These are phyloP conservation scores for Andrena camellia DNA, from an alignment of 2,888 invertebrate genomes.

Conservation along the genomic window DNA sequence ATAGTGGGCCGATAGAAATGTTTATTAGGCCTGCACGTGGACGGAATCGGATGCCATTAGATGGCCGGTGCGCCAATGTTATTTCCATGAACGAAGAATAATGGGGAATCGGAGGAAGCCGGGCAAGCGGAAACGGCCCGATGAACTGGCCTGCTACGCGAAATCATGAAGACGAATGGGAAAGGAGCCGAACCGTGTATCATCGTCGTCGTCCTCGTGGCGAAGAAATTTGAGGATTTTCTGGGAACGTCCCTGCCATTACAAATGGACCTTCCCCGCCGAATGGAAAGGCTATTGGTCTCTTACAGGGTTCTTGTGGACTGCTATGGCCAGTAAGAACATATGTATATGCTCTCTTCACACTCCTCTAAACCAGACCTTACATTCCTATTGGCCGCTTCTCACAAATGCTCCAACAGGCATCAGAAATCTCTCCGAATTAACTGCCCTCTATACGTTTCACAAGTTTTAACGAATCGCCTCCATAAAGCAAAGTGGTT, in stretches of 20 bases:
- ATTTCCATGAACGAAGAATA: conserved; percentile 58
- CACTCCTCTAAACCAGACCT: too few species aligned
- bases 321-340: neutral
- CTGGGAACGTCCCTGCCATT: conserved; percentile 12
- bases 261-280: conserved; percentile 31
- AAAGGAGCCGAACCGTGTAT: conserved; percentile 14
- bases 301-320: neutral
- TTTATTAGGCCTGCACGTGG: conserved; percentile 32
- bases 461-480: neutral
- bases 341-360: neutral
- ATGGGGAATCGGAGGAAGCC: conserved; percentile 31
- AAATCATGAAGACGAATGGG: conserved; percentile 65
- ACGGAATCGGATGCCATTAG: conserved; percentile 29
- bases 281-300: conserved; percentile 7
- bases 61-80: conserved; percentile 1
- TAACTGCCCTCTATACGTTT: neutral
- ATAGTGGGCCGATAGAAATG: conserved; percentile 21
- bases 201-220: conserved; percentile 27
- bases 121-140: conserved; percentile 20
- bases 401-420: neutral
- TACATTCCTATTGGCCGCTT: too few species aligned
- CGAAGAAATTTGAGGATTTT: conserved; percentile 31
- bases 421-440: neutral
- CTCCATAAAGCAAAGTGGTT: neutral
- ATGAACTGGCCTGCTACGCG: conserved; percentile 34